phyloP scores from a whole-genome alignment of 2,888 invertebrate species.

The Aleiodes alternator region DNA sequence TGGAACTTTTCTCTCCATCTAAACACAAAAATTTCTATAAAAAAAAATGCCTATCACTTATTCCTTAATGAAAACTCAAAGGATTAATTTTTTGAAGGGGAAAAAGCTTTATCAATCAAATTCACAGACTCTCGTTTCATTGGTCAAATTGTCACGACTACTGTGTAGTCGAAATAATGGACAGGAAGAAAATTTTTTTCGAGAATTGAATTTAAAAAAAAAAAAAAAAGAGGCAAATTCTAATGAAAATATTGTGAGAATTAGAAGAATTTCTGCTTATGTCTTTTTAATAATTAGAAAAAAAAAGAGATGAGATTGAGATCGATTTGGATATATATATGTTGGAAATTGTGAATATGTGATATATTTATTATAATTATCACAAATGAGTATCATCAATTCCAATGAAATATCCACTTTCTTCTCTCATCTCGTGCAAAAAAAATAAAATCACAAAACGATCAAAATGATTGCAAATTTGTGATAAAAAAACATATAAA shows the following conservation, averaged over 20 bases:
- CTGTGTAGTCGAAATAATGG: constrained; percentile 64
- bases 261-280: constrained; percentile 37
- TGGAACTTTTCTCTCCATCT: no score
- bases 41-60: no score
- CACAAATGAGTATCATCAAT: no score
- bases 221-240: not conserved
- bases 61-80: no score
- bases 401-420: no score
- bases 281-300: constrained; percentile 11
- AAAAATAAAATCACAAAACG: constrained; percentile 14
- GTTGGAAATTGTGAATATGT: no score
- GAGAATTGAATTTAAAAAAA: no score
- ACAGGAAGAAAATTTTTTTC: not conserved
- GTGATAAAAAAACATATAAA: constrained; percentile 27
- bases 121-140: constrained; percentile 53
- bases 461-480: constrained; percentile 22
- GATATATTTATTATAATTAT: no score
- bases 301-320: not conserved
- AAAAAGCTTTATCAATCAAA: not conserved
- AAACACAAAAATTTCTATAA: no score
- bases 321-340: no score
- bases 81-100: no score
- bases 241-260: constrained; percentile 22
- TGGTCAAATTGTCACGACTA: constrained; percentile 65
- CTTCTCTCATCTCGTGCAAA: not conserved